Conservation (phyloP, 2,797 vertebrate species). For the Fundulus diaphanus region DNA sequence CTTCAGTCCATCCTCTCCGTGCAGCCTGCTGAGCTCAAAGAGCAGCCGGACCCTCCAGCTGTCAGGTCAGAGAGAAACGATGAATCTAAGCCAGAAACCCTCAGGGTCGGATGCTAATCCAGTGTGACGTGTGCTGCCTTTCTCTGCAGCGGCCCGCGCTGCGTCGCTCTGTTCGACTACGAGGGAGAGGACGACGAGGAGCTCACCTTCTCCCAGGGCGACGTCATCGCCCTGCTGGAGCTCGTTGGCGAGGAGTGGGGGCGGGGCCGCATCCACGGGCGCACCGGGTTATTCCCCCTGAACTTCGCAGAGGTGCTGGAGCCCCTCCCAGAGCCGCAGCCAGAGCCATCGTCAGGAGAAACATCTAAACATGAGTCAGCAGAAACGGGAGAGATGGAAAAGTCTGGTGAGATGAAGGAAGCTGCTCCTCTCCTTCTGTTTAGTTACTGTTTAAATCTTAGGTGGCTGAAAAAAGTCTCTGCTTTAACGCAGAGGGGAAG, state of each 20-base stretch:
- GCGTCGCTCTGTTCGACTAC: slow-evolving; percentile 88
- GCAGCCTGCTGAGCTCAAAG: slow-evolving; percentile 51
- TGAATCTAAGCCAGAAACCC: rapidly evolving
- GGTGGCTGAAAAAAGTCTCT: not conserved
- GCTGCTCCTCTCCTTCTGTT: not conserved
- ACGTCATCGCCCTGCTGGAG: slow-evolving; percentile 86
- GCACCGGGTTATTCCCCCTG: slow-evolving; percentile 88
- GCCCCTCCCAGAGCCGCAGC: slow-evolving; percentile 64
- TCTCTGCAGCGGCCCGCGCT: slow-evolving; percentile 75
- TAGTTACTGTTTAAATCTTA: not conserved
- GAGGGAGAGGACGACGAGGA: slow-evolving; percentile 90
- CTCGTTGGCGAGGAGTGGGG: slow-evolving; percentile 91
- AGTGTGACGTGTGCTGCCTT: too few species aligned
- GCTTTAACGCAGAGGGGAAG: too few species aligned
- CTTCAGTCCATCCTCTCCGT: slow-evolving; percentile 60
- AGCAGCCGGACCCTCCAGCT: slow-evolving; percentile 37
- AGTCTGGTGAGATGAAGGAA: slow-evolving; percentile 9
- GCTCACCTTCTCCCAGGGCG: slow-evolving; percentile 91
- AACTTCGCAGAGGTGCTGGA: slow-evolving; percentile 87
- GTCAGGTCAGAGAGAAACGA: slow-evolving; percentile 47
- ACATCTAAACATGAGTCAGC: rapidly evolving
- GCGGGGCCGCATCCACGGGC: slow-evolving; percentile 86
- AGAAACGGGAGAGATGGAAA: not conserved
- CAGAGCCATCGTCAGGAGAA: slow-evolving; percentile 8
- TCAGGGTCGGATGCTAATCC: rapidly evolving